A percentile compares a stretch with the other conserved stretches of the same genome.
These are phyloP conservation scores for Eretmochelys imbricata DNA, from an alignment of 2,113 vertebrate species.

Conservation along the genomic window DNA sequence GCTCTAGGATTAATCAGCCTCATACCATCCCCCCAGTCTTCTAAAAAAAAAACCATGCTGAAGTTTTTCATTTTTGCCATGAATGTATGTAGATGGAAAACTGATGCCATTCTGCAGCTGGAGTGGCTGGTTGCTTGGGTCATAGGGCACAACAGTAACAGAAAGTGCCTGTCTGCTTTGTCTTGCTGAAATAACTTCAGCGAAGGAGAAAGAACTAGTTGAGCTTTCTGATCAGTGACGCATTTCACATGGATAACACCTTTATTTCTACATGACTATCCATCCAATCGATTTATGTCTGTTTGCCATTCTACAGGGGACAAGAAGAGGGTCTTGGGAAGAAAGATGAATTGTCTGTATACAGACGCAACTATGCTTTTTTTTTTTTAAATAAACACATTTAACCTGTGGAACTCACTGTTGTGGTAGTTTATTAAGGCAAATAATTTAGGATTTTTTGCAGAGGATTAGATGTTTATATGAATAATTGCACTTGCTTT, in stretches of 20 bases:
- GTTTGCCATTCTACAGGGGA: background rate
- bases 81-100: background rate
- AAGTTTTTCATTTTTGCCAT: background rate
- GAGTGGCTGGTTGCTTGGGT: background rate
- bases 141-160: background rate
- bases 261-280: background rate
- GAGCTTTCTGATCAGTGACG: background rate
- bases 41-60: background rate
- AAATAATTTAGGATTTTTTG: background rate
- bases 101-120: background rate
- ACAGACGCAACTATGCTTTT: background rate
- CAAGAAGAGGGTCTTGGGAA: background rate
- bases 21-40: background rate
- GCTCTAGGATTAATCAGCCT: background rate
- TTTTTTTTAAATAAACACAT: background rate
- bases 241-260: background rate
- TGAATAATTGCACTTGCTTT: background rate
- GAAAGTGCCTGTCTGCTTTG: background rate
- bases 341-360: background rate
- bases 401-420: background rate
- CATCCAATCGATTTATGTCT: background rate
- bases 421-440: background rate
- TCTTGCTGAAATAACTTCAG: background rate
- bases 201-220: background rate
- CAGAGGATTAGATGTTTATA: background rate